phyloP scores from a whole-genome alignment of 2,797 vertebrate genomes.

The Dipus sagitta region DNA sequence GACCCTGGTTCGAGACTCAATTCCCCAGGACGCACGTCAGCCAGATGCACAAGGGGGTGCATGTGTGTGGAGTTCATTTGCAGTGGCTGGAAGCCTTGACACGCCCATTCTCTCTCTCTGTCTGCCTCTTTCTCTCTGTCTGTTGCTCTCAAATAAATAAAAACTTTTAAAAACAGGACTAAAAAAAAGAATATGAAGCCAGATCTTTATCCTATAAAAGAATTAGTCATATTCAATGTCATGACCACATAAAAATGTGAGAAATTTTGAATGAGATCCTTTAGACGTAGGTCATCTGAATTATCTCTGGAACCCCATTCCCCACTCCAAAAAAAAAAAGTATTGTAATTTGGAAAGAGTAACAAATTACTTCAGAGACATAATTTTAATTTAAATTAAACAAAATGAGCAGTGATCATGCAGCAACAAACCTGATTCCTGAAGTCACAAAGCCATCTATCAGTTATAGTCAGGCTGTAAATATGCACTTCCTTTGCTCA shows the following conservation, averaged over 20 bases:
- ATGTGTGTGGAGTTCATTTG: too few species aligned
- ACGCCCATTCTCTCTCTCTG: too few species aligned
- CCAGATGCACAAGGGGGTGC: too few species aligned
- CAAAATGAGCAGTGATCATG: background rate
- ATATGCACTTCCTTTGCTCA: background rate
- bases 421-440: background rate
- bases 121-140: too few species aligned
- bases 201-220: background rate
- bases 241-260: background rate
- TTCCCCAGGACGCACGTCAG: too few species aligned
- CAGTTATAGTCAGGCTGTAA: background rate
- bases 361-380: background rate
- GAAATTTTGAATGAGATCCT: constrained; percentile 4
- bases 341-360: background rate
- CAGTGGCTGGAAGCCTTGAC: too few species aligned
- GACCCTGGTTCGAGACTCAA: too few species aligned
- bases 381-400: constrained; percentile 19
- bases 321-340: background rate
- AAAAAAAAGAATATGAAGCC: background rate
- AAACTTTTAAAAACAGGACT: too few species aligned
- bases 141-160: too few species aligned
- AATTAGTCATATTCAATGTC: background rate
- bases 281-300: constrained; percentile 34
- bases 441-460: background rate
- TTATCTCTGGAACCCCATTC: background rate